phyloP scores from a whole-genome alignment of 2,113 vertebrate genomes.

The Neogobius melanostomus region DNA sequence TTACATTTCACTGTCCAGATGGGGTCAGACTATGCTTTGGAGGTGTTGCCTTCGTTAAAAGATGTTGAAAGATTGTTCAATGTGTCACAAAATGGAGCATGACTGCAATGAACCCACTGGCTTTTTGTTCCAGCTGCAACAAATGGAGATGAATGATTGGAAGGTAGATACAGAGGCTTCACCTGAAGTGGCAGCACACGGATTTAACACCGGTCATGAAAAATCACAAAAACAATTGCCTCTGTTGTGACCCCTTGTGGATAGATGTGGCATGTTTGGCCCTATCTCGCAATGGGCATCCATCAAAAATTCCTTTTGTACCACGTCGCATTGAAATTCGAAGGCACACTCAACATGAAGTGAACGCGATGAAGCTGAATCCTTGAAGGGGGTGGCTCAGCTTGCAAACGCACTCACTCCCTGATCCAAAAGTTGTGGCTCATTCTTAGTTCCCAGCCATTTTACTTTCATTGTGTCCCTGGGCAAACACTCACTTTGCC shows the following conservation, averaged over 20 bases:
- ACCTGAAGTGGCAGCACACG: neutral
- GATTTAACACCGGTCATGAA: neutral
- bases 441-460: no score
- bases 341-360: no score
- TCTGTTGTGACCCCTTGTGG: neutral
- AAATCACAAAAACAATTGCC: neutral
- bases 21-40: neutral
- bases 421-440: no score
- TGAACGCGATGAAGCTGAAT: no score
- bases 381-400: no score
- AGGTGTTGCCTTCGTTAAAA: slow-evolving; percentile 1
- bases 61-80: neutral
- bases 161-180: neutral
- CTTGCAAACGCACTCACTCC: no score
- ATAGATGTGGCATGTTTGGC: neutral
- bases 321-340: no score
- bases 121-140: neutral
- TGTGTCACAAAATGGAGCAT: neutral
- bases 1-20: neutral
- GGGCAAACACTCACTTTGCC: no score
- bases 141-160: neutral
- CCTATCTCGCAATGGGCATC: neutral
- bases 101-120: neutral
- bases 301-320: no score
- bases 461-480: no score